These are phyloP conservation scores for Aphelinus atriplicis DNA, from an alignment of 1,140 invertebrate genomes.

Conservation along the genomic window DNA sequence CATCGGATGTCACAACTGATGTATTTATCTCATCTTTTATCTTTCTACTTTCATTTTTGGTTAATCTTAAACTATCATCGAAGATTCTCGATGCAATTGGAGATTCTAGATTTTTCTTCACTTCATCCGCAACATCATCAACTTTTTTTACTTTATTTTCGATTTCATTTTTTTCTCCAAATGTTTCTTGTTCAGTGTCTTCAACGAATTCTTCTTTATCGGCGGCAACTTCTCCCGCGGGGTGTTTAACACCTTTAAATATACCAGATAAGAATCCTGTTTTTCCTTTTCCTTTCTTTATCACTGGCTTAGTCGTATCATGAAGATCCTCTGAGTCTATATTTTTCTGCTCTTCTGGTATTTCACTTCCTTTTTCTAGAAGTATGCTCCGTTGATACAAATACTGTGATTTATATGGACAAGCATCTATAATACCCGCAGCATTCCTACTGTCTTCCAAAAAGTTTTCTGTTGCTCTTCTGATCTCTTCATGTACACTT, in stretches of 20 bases:
- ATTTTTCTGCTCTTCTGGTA: background rate
- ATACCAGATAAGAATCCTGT: slow-evolving; percentile 43
- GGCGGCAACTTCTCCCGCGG: slow-evolving; percentile 52
- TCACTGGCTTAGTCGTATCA: background rate
- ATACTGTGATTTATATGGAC: slow-evolving; percentile 49
- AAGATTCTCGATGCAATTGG: slow-evolving; percentile 25
- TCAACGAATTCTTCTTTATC: slow-evolving; percentile 53
- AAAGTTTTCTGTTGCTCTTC: slow-evolving; percentile 49
- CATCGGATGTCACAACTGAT: too few relatives aligned
- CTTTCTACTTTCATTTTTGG: background rate
- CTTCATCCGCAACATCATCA: slow-evolving; percentile 4
- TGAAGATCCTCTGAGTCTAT: background rate
- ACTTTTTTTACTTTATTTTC: background rate
- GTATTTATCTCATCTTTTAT: background rate
- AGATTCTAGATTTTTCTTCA: slow-evolving; percentile 10
- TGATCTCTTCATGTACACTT: slow-evolving; percentile 42
- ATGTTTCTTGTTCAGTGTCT: slow-evolving; percentile 42
- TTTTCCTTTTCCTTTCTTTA: slow-evolving; percentile 18
- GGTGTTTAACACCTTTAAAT: slow-evolving; percentile 54
- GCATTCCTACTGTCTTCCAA: slow-evolving; percentile 51
- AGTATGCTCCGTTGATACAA: slow-evolving; percentile 18
- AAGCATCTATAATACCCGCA: slow-evolving; percentile 46
- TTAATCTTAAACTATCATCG: slow-evolving; percentile 20
- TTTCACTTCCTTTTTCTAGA: slow-evolving; percentile 8
- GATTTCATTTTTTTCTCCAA: slow-evolving; percentile 34